Evolutionary conservation across 2,888 invertebrate genomes (phyloP).

Genomic region (Alloscopus bannaensis): DNA sequence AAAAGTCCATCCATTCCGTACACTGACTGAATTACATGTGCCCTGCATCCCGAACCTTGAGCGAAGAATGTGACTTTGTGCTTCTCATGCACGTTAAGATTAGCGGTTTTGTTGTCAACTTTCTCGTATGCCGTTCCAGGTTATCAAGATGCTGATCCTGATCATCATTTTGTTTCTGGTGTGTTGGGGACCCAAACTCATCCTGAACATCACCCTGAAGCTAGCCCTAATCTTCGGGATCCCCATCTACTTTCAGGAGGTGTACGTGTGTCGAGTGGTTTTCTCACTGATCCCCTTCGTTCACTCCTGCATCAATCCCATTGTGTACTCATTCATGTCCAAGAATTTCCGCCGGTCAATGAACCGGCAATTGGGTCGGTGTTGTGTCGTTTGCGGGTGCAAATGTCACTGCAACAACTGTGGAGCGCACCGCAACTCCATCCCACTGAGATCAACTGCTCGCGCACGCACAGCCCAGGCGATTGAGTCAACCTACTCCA

Average conservation of each 20-base stretch:
- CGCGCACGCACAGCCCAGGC: slow-evolving; percentile 61
- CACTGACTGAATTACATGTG: no score
- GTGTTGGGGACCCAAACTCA: slow-evolving; percentile 78
- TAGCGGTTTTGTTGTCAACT: neutral
- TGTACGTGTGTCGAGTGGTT: slow-evolving; percentile 74
- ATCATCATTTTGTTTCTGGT: slow-evolving; percentile 77
- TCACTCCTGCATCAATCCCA: slow-evolving; percentile 74
- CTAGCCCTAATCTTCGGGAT: slow-evolving; percentile 71
- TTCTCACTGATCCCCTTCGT: slow-evolving; percentile 75
- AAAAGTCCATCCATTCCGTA: no score
- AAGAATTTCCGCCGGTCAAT: slow-evolving; percentile 75
- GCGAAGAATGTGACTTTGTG: no score
- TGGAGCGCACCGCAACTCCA: slow-evolving; percentile 56
- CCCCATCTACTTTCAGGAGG: slow-evolving; percentile 73
- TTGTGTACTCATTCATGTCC: slow-evolving; percentile 75
- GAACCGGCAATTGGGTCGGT: slow-evolving; percentile 72
- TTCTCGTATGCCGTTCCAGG: slow-evolving; percentile 75
- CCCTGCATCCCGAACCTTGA: no score
- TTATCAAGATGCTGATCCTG: slow-evolving; percentile 78
- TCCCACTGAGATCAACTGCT: slow-evolving; percentile 69
- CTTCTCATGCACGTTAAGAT: no score
- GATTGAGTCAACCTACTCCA: slow-evolving; percentile 69
- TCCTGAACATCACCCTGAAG: slow-evolving; percentile 76
- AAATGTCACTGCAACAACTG: slow-evolving; percentile 64
- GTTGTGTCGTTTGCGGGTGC: slow-evolving; percentile 69